phyloP scores from a whole-genome alignment of 2,113 vertebrate genomes.

The Anarhynchus alexandrinus region DNA sequence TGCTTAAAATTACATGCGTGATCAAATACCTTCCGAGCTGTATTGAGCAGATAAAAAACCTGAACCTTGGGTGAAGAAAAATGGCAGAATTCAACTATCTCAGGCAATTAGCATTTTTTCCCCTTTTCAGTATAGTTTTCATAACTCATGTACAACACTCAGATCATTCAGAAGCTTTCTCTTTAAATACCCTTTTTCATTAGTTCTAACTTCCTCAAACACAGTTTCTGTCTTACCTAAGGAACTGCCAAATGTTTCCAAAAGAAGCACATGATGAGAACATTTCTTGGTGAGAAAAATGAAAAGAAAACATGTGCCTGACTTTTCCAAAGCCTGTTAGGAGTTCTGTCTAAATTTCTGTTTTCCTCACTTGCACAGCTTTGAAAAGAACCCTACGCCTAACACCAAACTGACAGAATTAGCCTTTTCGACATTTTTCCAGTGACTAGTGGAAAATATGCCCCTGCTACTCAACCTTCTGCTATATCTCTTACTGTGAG shows the following conservation, averaged over 20 bases:
- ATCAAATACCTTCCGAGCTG: background rate
- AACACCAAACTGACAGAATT: background rate
- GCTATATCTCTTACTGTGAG: constrained; percentile 14
- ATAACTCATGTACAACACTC: background rate
- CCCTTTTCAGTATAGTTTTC: background rate
- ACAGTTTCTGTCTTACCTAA: background rate
- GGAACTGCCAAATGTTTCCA: constrained; percentile 2
- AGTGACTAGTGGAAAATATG: background rate
- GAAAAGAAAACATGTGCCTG: background rate
- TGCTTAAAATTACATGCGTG: background rate
- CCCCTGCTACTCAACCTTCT: background rate
- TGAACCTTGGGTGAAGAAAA: background rate
- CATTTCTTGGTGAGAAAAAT: constrained; percentile 1
- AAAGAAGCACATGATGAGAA: background rate
- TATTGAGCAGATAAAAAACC: background rate
- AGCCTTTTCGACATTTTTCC: background rate
- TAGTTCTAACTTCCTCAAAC: background rate
- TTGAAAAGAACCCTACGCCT: background rate
- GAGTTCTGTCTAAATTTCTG: background rate
- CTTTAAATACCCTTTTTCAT: background rate
- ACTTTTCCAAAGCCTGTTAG: background rate
- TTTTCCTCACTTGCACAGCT: background rate
- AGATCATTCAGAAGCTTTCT: background rate
- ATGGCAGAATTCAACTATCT: background rate
- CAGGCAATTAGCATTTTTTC: background rate